These are phyloP conservation scores for Chaetophractus vellerosus DNA, from an alignment of 2,797 vertebrate species.

Conservation along the genomic window DNA sequence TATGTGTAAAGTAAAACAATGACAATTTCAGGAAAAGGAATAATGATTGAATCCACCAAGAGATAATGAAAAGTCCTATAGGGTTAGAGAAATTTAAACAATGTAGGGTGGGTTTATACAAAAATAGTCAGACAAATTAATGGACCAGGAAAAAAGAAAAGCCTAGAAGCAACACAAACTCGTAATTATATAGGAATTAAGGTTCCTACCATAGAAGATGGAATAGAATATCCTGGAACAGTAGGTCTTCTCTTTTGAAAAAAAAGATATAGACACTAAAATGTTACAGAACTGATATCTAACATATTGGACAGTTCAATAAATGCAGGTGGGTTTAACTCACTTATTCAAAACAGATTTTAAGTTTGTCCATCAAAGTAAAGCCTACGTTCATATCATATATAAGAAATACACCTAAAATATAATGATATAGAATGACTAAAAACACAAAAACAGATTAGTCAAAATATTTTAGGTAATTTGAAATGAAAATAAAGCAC, in stretches of 20 bases:
- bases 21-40: background rate
- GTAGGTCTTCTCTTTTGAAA: background rate
- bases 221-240: background rate
- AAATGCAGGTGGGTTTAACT: background rate
- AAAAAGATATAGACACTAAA: background rate
- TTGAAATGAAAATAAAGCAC: background rate
- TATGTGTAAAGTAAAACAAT: background rate
- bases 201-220: background rate
- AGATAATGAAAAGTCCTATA: background rate
- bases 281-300: background rate
- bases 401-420: background rate
- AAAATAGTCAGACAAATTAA: background rate
- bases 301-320: background rate
- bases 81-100: background rate
- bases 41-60: background rate
- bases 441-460: background rate
- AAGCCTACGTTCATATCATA: background rate
- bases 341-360: background rate
- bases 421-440: background rate
- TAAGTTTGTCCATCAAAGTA: background rate
- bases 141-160: background rate
- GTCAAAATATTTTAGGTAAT: background rate
- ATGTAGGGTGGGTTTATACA: background rate
- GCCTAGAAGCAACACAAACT: background rate
- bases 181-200: background rate